Conservation (phyloP, 2,797 vertebrate species). For the Enteromius treurensis region DNA sequence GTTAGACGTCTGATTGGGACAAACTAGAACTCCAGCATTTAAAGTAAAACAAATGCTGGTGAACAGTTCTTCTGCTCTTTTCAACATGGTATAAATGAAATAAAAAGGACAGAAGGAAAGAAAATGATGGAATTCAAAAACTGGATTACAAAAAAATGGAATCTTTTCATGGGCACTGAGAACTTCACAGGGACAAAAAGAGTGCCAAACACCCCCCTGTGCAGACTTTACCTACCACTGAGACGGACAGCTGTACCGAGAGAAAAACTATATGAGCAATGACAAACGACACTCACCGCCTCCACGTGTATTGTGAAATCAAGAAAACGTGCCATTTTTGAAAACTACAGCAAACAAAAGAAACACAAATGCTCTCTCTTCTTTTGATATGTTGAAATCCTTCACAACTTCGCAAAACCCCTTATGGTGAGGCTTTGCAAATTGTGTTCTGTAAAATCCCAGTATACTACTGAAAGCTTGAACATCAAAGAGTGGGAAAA, state of each 20-base stretch:
- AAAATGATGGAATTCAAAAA: constrained; percentile 54
- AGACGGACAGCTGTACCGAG: constrained; percentile 54
- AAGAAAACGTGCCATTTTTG: constrained; percentile 29
- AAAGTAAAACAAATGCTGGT: neutral
- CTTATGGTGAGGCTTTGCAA: constrained; percentile 5
- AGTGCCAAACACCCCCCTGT: constrained; percentile 57
- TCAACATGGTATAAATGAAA: constrained; percentile 30
- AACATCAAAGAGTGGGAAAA: constrained; percentile 14
- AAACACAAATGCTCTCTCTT: constrained; percentile 20
- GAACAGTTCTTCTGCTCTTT: neutral
- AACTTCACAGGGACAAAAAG: constrained; percentile 43
- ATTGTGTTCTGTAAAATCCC: constrained; percentile 19
- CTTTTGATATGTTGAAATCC: constrained; percentile 29
- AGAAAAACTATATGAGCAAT: constrained; percentile 12
- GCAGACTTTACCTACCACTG: constrained; percentile 56
- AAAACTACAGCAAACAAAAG: constrained; percentile 39
- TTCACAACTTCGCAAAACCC: constrained; percentile 16
- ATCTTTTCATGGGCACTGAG: constrained; percentile 39
- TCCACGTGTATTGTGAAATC: constrained; percentile 44
- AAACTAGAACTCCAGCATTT: neutral
- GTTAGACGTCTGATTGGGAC: neutral
- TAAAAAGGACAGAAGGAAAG: constrained; percentile 57
- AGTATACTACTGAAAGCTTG: neutral
- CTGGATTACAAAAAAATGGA: constrained; percentile 47
- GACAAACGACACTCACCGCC: constrained; percentile 7